Evolutionary conservation across 2,888 invertebrate genomes (phyloP), one percentile per base, ranked within the genome.

Genomic region (Zygogramma bicolorata): DNA sequence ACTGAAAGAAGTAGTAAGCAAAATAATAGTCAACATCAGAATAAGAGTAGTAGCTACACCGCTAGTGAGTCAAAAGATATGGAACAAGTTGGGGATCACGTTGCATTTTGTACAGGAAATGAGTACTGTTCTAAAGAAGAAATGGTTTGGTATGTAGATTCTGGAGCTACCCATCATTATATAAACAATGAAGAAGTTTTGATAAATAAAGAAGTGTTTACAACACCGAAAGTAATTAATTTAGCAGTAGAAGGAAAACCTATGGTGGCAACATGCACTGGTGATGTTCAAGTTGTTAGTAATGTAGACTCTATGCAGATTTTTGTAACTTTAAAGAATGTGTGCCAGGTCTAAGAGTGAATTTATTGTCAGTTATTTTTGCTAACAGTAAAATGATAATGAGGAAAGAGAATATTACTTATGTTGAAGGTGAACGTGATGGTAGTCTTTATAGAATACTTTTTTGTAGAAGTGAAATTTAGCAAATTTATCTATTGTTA

Each of bases 151-250:
- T 40, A 40, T 40, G 40, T 40, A 40, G 40, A 40, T 40, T 40
- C 75, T 20, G 71, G 69, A 1, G 71, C 73, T 15, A 75, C 71
- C 15, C 75, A 77, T 57, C 73, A 73, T 53, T 76, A 75, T 46
- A 68, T 70, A 27, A 20, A 65, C 34, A 34, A 5, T 20, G 70
- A 72, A 38, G 10, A 71, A 13, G 10, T 66, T 1, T 65, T 70
- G 31, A 40, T 67, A 20, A 69, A 73, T 58, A 63, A 69, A 38
- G 29, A 40, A 29, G 18, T 46, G 5, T 74, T 74, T 31, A 25
- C 31, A 22, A 59, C 62, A 68, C 72, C 65, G 18, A 75, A 38
- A 60, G 7, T 13, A 63, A 68, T 74, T 13, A 71, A 75, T 29
- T 25, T 75, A 27, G 75, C 71, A 38, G 66, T 73, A 62, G 46